phyloP scores from a whole-genome alignment of 2,113 vertebrate genomes.

The Carettochelys insculpta region DNA sequence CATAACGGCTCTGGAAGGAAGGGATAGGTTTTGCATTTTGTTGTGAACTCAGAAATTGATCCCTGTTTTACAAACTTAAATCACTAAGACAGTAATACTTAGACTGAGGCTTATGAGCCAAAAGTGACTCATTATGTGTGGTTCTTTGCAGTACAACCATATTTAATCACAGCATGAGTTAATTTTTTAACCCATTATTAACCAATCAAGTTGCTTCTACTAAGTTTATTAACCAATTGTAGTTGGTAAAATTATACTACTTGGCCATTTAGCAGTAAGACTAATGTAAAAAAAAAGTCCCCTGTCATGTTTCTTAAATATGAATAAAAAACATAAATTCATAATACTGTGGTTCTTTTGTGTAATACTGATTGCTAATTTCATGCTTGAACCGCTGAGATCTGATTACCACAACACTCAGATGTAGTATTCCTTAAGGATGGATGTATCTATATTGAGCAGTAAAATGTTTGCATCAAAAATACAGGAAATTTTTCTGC shows the following conservation, averaged over 20 bases:
- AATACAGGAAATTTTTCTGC: background rate
- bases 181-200: background rate
- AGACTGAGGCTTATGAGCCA: too few relatives aligned
- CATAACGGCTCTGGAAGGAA: background rate
- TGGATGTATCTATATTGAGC: background rate
- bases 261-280: background rate
- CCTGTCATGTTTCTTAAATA: background rate
- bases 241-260: background rate
- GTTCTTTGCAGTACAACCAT: background rate
- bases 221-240: background rate
- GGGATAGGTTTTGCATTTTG: background rate
- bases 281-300: background rate
- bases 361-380: background rate
- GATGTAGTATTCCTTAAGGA: background rate
- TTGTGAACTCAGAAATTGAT: background rate
- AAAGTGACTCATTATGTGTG: background rate
- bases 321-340: background rate
- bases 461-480: background rate
- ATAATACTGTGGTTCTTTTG: background rate
- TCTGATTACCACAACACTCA: background rate
- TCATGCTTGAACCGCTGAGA: background rate
- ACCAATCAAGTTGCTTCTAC: background rate
- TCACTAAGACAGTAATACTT: background rate
- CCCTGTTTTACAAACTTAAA: background rate
- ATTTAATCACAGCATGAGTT: background rate